phyloP scores from a whole-genome alignment of 2,797 vertebrate genomes.

The Sebastes nivosus region DNA sequence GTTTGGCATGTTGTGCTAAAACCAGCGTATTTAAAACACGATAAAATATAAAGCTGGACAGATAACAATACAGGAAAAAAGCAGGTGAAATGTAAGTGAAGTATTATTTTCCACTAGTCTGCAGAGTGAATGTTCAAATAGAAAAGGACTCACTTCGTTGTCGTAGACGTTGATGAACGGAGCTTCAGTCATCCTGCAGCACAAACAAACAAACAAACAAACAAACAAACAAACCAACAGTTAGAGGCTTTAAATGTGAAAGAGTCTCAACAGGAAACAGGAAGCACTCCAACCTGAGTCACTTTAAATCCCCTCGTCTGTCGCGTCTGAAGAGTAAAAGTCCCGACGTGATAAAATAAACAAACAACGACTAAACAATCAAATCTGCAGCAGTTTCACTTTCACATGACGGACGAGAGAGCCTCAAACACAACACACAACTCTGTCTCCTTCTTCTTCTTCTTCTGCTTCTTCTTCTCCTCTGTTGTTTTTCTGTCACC shows the following conservation, averaged over 20 bases:
- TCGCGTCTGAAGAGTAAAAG: background rate
- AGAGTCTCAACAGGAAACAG: background rate
- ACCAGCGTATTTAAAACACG: background rate
- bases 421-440: background rate
- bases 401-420: slow-evolving; percentile 36
- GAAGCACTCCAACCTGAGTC: background rate
- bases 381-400: slow-evolving; percentile 62
- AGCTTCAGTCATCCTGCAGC: slow-evolving; percentile 79
- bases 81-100: no score
- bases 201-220: slow-evolving; percentile 4
- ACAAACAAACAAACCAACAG: background rate
- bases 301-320: background rate
- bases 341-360: background rate
- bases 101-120: background rate
- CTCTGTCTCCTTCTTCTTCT: background rate
- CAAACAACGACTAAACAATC: background rate
- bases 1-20: background rate
- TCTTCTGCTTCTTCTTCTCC: background rate
- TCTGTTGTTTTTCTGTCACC: background rate
- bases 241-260: background rate
- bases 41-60: background rate
- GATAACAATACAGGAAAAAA: background rate
- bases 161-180: slow-evolving; percentile 77
- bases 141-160: slow-evolving; percentile 71
- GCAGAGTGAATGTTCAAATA: background rate